Evolutionary conservation across 2,888 invertebrate species (phyloP).

Genomic region (Noctua janthe): DNA sequence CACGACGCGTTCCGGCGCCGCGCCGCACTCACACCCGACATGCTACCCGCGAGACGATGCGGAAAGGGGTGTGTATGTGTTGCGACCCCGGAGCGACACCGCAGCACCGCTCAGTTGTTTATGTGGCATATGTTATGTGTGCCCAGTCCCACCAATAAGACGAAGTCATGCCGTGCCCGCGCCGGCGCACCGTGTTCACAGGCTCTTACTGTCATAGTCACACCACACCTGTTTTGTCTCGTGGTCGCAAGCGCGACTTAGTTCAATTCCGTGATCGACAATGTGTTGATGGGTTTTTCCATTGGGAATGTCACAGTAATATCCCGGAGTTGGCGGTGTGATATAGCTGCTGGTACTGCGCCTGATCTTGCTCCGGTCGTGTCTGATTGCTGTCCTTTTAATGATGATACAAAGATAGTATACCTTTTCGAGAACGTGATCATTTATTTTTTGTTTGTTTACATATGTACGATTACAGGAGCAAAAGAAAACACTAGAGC

Average conservation of each 20-base stretch:
- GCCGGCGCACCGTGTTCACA: too few species aligned
- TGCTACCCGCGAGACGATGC: too few species aligned
- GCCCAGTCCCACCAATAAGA: too few species aligned
- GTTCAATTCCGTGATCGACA: not conserved
- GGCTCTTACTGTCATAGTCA: not conserved
- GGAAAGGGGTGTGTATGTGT: too few species aligned
- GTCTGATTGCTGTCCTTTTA: not conserved
- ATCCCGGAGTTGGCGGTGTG: not conserved
- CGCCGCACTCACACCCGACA: too few species aligned
- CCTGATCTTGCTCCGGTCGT: not conserved
- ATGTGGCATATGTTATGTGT: too few species aligned
- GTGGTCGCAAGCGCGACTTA: not conserved
- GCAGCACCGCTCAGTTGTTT: too few species aligned
- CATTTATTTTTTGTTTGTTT: slow-evolving; percentile 27
- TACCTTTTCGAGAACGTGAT: not conserved
- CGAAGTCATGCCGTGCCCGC: too few species aligned
- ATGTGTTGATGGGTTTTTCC: not conserved
- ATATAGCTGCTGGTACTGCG: not conserved
- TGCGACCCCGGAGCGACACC: too few species aligned
- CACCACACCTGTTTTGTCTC: not conserved
- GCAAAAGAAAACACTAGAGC: slow-evolving; percentile 78
- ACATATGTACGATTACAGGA: slow-evolving; percentile 69
- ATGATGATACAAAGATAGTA: not conserved
- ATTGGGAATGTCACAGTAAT: not conserved
- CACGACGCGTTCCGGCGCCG: too few species aligned